Conservation (phyloP, 2,113 vertebrate genomes). For the Crypturellus undulatus region DNA sequence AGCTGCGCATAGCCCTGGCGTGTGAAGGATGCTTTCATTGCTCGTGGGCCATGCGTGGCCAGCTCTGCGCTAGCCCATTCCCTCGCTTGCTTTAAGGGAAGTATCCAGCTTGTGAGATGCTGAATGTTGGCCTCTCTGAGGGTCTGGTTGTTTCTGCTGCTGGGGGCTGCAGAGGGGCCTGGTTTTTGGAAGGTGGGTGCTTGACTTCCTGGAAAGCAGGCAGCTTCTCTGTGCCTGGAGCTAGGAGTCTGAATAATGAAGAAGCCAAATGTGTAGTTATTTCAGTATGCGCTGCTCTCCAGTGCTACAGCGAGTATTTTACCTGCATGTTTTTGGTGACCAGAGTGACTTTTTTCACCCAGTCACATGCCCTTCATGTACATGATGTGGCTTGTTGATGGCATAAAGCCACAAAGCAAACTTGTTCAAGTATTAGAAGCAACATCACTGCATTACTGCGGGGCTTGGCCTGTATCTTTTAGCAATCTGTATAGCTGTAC, state of each 20-base stretch:
- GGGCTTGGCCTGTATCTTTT: not conserved
- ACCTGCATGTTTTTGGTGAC: not conserved
- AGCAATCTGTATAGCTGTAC: not conserved
- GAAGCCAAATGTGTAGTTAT: not conserved
- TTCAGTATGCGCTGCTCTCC: not conserved
- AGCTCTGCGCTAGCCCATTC: not conserved
- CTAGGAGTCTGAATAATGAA: not conserved
- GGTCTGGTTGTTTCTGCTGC: not conserved
- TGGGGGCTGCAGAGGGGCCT: rapidly evolving
- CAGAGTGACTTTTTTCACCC: not conserved
- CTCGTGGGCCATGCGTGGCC: not conserved
- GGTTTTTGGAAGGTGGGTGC: not conserved
- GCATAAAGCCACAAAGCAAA: not conserved
- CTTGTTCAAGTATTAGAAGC: not conserved
- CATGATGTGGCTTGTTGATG: not conserved
- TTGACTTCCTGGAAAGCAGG: constrained; percentile 27
- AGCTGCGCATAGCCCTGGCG: not conserved
- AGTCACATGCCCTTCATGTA: not conserved
- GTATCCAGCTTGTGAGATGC: not conserved
- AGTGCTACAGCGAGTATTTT: not conserved
- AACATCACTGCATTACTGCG: rapidly evolving
- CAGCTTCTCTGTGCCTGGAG: not conserved
- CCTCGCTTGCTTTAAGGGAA: not conserved
- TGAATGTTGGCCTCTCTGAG: not conserved
- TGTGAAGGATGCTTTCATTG: rapidly evolving